Evolutionary conservation across 1,140 invertebrate species (phyloP).

Genomic region (Tetramorium simillimum): DNA sequence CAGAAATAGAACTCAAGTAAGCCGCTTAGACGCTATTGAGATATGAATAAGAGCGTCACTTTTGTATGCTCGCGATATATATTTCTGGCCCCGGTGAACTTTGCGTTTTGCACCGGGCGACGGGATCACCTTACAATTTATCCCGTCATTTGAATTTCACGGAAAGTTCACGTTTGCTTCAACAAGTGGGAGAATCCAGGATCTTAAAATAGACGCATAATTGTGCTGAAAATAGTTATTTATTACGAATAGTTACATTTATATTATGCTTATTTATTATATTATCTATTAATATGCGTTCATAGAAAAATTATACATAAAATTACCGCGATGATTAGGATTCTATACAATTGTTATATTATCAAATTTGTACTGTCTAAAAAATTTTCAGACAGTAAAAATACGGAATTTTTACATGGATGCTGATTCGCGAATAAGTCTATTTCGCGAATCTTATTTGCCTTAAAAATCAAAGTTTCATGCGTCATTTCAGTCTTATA

Average conservation of each 20-base stretch:
- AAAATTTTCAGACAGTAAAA: not conserved
- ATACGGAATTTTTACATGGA: not conserved
- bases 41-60: slow-evolving; percentile 9
- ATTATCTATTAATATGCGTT: too few relatives aligned
- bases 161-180: not conserved
- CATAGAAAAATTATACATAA: not conserved
- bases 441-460: not conserved
- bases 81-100: not conserved
- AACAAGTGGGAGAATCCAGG: not conserved
- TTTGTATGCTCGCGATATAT: not conserved
- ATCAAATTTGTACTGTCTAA: not conserved
- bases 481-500: not conserved
- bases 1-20: slow-evolving; percentile 9
- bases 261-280: too few relatives aligned
- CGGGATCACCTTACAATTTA: not conserved
- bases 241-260: too few relatives aligned
- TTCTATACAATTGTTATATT: not conserved
- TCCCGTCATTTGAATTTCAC: not conserved
- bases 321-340: not conserved
- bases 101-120: not conserved
- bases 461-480: not conserved
- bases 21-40: not conserved
- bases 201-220: not conserved
- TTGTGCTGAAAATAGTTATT: too few relatives aligned
- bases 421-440: not conserved